Evolutionary conservation across 2,888 invertebrate species (phyloP).

Genomic region (Aplocera efformata): DNA sequence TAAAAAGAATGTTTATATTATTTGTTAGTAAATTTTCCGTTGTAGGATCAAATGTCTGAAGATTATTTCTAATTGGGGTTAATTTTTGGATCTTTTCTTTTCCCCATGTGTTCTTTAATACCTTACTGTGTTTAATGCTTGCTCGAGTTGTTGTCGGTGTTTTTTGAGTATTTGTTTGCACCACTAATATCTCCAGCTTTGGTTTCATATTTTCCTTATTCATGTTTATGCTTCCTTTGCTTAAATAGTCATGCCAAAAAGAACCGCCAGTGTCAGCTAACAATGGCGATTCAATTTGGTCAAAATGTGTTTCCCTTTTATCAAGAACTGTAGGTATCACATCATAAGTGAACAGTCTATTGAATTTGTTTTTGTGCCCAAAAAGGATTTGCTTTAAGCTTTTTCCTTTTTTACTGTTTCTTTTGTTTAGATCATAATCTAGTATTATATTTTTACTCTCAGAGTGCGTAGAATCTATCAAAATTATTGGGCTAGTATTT

Average conservation of each 20-base stretch:
- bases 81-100: neutral
- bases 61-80: neutral
- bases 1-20: constrained; percentile 38
- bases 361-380: constrained; percentile 24
- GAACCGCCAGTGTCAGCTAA: constrained; percentile 40
- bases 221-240: constrained; percentile 14
- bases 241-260: constrained; percentile 46
- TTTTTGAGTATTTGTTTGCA: constrained; percentile 6
- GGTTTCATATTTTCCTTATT: constrained; percentile 3
- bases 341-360: constrained; percentile 29
- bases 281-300: constrained; percentile 36
- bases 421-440: constrained; percentile 22
- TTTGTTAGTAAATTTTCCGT: constrained; percentile 19
- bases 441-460: neutral
- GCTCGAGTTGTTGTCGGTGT: neutral
- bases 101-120: constrained; percentile 2
- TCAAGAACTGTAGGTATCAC: constrained; percentile 12
- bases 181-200: constrained; percentile 1
- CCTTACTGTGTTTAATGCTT: neutral
- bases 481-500: neutral
- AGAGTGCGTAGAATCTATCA: neutral
- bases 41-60: neutral
- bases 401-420: constrained; percentile 25
- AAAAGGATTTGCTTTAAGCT: no score
- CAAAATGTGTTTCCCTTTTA: constrained; percentile 30